These are phyloP conservation scores for Archilochus colubris DNA, from an alignment of 2,113 vertebrate species.

Conservation along the genomic window DNA sequence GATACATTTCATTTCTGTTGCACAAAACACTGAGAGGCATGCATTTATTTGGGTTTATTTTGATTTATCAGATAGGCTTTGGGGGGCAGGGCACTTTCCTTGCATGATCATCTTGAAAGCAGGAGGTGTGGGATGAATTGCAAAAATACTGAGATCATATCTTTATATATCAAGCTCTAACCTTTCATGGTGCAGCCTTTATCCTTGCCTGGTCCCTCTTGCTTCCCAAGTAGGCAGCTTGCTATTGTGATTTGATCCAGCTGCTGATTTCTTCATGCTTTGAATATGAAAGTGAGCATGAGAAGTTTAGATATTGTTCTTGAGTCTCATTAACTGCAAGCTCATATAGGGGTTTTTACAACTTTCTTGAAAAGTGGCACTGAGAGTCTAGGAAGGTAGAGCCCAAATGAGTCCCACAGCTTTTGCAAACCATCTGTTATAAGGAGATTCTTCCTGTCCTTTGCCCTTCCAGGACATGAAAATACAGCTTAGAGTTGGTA, in stretches of 20 bases:
- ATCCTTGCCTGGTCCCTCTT: not conserved
- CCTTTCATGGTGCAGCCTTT: not conserved
- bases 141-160: not conserved
- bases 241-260: not conserved
- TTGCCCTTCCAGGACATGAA: not conserved
- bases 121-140: not conserved
- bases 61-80: not conserved
- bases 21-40: not conserved
- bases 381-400: not conserved
- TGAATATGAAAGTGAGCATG: not conserved
- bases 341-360: not conserved
- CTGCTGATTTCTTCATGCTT: not conserved
- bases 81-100: not conserved
- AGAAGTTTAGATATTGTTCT: not conserved
- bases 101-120: not conserved
- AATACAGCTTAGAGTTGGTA: not conserved
- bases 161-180: not conserved
- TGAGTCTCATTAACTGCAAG: not conserved
- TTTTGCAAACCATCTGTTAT: not conserved
- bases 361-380: not conserved
- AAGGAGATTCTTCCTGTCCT: not conserved
- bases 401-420: not conserved
- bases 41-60: not conserved
- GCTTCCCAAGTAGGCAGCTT: not conserved
- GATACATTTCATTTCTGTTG: not conserved